These are phyloP conservation scores for Aphidius gifuensis DNA, from an alignment of 1,140 invertebrate species.

Conservation along the genomic window DNA sequence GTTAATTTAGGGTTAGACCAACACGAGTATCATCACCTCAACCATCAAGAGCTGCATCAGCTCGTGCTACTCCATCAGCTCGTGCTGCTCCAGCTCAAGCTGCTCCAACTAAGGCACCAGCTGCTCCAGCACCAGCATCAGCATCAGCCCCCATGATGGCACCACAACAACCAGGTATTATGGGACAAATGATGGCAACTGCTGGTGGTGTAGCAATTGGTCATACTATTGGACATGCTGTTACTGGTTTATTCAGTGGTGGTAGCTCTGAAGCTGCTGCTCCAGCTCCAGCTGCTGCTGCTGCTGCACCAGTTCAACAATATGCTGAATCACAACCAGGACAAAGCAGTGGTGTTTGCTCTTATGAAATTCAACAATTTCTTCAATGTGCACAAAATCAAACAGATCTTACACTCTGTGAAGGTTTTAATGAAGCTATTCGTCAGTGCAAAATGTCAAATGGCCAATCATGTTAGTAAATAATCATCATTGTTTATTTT, in stretches of 20 bases:
- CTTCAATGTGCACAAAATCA: constrained; percentile 83
- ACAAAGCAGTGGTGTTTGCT: constrained; percentile 68
- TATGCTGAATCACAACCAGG: constrained; percentile 34
- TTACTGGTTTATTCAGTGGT: constrained; percentile 82
- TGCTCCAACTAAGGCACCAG: constrained; percentile 34
- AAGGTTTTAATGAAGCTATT: constrained; percentile 90
- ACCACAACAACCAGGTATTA: constrained; percentile 65
- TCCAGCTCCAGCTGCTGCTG: constrained; percentile 43
- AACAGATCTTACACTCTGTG: constrained; percentile 78
- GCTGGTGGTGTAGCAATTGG: constrained; percentile 87
- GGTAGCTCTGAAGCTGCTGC: constrained; percentile 57
- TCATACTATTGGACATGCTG: constrained; percentile 81
- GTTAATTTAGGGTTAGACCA: no score
- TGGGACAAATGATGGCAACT: constrained; percentile 87
- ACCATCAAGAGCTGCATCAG: no score
- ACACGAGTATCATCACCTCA: no score
- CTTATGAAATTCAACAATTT: constrained; percentile 89
- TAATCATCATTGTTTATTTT: not conserved
- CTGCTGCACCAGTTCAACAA: constrained; percentile 37
- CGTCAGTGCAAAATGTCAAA: constrained; percentile 79
- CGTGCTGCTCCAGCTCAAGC: no score
- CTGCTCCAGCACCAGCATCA: constrained; percentile 41
- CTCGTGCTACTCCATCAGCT: no score
- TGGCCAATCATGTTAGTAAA: constrained; percentile 43
- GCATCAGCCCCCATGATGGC: constrained; percentile 55